phyloP scores from a whole-genome alignment of 1,140 invertebrate species.

The Drosophila repletoides region DNA sequence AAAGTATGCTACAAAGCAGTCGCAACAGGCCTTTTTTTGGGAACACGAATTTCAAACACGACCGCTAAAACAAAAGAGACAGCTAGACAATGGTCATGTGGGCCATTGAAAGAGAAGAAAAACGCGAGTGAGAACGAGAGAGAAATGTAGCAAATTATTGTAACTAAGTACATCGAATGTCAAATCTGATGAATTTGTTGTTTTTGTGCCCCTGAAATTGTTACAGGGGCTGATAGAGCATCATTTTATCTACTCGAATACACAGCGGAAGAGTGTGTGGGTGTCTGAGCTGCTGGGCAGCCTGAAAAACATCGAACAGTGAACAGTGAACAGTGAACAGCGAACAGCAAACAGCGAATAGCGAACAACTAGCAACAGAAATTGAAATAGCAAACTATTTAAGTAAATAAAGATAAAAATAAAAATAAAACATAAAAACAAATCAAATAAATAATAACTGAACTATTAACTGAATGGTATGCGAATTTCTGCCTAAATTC shows the following conservation, averaged over 20 bases:
- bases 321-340: too few relatives aligned
- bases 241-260: too few relatives aligned
- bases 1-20: constrained; percentile 19
- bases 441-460: neutral
- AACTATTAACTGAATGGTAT: neutral
- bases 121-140: neutral
- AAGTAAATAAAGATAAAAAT: neutral
- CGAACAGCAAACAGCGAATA: too few relatives aligned
- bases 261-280: too few relatives aligned
- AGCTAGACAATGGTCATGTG: neutral
- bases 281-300: too few relatives aligned
- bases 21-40: constrained; percentile 31
- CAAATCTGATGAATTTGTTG: constrained; percentile 19
- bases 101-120: neutral
- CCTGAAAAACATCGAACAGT: too few relatives aligned
- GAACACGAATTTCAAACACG: constrained; percentile 4
- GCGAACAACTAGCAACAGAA: too few relatives aligned
- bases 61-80: constrained; percentile 13
- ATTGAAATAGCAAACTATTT: neutral
- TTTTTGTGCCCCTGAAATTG: neutral
- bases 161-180: constrained; percentile 4
- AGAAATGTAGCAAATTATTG: neutral
- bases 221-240: neutral
- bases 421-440: neutral
- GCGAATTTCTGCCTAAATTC: neutral